These are phyloP conservation scores for Petrocephalus schoutedeni DNA, from an alignment of 2,797 vertebrate genomes.

Conservation along the genomic window DNA sequence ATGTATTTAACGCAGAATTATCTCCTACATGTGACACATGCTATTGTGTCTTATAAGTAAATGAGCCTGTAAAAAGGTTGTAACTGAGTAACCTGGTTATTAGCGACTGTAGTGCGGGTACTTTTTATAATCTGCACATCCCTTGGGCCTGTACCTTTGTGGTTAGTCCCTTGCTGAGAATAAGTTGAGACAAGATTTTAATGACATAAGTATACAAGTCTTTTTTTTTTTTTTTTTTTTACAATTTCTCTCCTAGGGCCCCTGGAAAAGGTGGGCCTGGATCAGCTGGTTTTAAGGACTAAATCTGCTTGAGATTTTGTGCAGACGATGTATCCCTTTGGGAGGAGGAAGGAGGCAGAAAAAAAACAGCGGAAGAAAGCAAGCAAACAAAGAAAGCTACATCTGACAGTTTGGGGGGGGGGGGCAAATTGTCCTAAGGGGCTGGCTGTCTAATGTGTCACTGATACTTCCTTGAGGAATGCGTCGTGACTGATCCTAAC, in stretches of 20 bases:
- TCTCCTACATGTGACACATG: background rate
- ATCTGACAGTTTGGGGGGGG: background rate
- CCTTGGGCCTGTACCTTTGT: background rate
- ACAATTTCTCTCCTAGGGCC: background rate
- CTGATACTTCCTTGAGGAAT: background rate
- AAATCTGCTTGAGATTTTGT: conserved; percentile 1
- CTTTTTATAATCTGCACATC: background rate
- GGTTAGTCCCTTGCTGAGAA: background rate
- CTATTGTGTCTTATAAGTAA: background rate
- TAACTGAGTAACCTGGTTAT: background rate
- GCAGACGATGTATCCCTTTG: background rate
- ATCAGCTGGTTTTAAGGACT: background rate
- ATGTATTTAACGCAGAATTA: background rate
- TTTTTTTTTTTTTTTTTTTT: background rate
- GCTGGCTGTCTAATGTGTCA: background rate
- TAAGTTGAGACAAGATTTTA: background rate
- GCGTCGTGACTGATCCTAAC: background rate
- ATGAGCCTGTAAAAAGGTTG: background rate
- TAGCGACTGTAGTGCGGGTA: background rate
- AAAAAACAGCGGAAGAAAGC: background rate
- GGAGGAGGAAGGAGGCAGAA: background rate
- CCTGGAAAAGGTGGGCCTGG: background rate
- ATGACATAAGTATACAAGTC: background rate
- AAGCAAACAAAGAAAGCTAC: background rate
- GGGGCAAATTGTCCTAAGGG: conserved; percentile 3